These are phyloP conservation scores for Caiman crocodilus DNA, from an alignment of 2,797 vertebrate genomes.

Conservation along the genomic window DNA sequence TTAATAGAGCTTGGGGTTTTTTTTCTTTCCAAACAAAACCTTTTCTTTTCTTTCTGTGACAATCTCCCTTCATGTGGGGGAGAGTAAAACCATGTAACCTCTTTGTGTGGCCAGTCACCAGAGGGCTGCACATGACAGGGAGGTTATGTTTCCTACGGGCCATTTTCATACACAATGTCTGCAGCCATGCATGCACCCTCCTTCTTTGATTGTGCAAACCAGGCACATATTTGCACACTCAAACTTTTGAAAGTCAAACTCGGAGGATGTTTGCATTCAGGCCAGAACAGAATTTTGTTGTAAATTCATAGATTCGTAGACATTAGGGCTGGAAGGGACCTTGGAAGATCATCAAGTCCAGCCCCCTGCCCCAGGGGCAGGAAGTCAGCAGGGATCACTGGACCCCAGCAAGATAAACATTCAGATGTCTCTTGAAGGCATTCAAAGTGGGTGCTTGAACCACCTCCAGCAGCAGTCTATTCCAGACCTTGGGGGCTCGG, in stretches of 20 bases:
- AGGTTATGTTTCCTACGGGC: constrained; percentile 10
- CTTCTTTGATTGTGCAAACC: neutral
- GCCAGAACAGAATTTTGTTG: neutral
- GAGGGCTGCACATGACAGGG: neutral
- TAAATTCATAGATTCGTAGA: neutral
- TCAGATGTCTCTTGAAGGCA: too few species aligned
- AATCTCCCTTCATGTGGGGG: too few species aligned
- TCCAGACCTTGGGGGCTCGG: too few species aligned
- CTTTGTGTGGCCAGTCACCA: constrained; percentile 13
- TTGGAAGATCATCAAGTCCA: too few species aligned
- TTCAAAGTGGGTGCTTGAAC: too few species aligned
- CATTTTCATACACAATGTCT: neutral
- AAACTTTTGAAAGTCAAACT: neutral
- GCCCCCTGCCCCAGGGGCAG: too few species aligned
- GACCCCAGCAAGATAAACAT: too few species aligned
- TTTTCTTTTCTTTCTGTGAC: neutral
- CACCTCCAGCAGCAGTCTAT: too few species aligned
- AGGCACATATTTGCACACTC: neutral
- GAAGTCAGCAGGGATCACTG: too few species aligned
- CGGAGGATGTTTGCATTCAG: neutral
- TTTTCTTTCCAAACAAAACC: neutral
- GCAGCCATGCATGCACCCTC: neutral
- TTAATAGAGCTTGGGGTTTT: constrained; percentile 49
- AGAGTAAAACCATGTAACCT: constrained; percentile 43
- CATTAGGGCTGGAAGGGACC: too few species aligned